phyloP scores from a whole-genome alignment of 2,888 invertebrate genomes.

The Acholoe squamosa region DNA sequence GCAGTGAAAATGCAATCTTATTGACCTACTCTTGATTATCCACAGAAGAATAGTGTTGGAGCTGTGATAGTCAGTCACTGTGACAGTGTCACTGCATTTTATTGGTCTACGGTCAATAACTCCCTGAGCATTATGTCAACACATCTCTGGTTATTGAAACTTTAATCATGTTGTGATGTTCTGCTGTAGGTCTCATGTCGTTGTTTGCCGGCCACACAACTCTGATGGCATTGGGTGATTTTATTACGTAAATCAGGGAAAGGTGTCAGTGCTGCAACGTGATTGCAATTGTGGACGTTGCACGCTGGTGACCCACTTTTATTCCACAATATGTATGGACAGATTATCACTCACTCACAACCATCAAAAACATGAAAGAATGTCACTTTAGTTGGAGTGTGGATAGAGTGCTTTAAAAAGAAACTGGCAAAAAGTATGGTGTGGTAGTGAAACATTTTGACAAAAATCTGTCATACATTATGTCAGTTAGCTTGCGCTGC shows the following conservation, averaged over 20 bases:
- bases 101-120: not conserved
- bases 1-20: not conserved
- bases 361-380: too few species aligned
- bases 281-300: too few species aligned
- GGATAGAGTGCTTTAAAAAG: too few species aligned
- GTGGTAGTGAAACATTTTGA: too few species aligned
- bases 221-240: not conserved
- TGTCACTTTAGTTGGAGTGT: too few species aligned
- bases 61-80: not conserved
- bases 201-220: not conserved
- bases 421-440: too few species aligned
- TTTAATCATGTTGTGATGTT: not conserved
- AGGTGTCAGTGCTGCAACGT: too few species aligned
- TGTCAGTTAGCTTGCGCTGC: too few species aligned
- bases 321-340: too few species aligned
- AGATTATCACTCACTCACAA: too few species aligned
- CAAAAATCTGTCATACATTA: too few species aligned
- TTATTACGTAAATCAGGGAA: not conserved
- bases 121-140: not conserved
- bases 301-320: too few species aligned
- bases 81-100: not conserved
- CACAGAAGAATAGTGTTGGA: not conserved
- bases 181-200: not conserved
- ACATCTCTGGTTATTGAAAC: not conserved
- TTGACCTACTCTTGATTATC: not conserved